Base-by-base conservation (phyloP, 2,888 invertebrate species). In the Therioaphis trifolii region DNA sequence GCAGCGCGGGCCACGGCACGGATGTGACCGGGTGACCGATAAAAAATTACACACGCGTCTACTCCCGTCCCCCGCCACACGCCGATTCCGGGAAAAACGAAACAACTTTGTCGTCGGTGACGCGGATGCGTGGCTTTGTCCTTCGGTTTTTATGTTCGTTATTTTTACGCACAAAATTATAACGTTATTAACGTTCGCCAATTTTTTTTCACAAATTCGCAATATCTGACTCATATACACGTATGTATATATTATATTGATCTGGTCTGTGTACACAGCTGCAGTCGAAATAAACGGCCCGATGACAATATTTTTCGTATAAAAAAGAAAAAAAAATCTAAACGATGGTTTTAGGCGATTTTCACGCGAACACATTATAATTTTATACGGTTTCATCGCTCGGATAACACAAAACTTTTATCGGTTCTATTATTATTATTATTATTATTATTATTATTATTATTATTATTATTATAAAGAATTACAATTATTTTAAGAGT, bases 231-330 rank as follows among this genome's bases (percentile, higher is more conserved):
- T 55, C 55, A 14, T n/a, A n/a, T n/a, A n/a, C n/a, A 35, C 35
- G 35, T 35, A 5, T 35, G 35, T n/a, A n/a, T n/a, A n/a, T 43
- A 71, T n/a, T 58, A 29, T 58, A 29, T 80, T 29, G 71, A 71
- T 80, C 58, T 5, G 43, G 69, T 58, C 15, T 55, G 71, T 80
- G 61, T 80, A 18, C 80, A 80, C 80, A 80, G 72, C 80, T 80
- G 80, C 72, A 24, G n/a, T 55, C 2, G 24, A 18, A 69, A n/a
- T n/a, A n/a, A 68, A 21, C 61, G 46, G 29, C 18, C 27, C 55
- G 55, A 69, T 52, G 69, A 55, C 55, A 55, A n/a, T 63, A 29
- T 55, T 78, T 68, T 52, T 52, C 40, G 21, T 46, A 55, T 14
- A 24, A 24, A 58, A 9, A 40, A 40, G 4, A 35, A 5, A 7